Base-by-base conservation (phyloP, 2,113 vertebrate genomes). In the Myiopsitta monachus region DNA sequence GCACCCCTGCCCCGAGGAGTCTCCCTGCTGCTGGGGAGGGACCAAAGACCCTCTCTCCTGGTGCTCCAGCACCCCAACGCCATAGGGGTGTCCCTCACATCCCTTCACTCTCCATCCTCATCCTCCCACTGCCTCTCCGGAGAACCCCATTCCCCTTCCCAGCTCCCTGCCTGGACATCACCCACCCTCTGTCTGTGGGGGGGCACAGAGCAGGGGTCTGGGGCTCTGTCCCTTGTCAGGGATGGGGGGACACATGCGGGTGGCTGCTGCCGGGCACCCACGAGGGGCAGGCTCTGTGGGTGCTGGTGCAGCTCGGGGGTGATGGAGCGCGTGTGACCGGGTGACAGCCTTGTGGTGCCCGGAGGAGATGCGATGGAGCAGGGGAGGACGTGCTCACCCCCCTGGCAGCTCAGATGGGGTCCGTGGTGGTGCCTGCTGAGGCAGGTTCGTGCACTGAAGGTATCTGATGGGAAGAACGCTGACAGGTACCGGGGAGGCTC, bases 171-270 rank as follows among this genome's bases (percentile, higher is more conserved):
- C 79, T 18, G 79, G 55, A 33, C 7, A 9, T 78, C 73, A 8
- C 14, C 31, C 46, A 36, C 59, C 4, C 30, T n/a, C 15, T n/a
- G 30, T 41, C n/a, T 2, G 11, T 2, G 55, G 15, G 24, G 55
- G 31, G 18, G 55, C 55, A 41, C 69, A 41, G 16, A 67, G 41
- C 24, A 3, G 19, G 33, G n/a, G 8, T 7, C 24, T 2, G 27
- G 55, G 46, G 30, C 55, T 28, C 6, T 39, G 67, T 54, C n/a
- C 31, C 59, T 4, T 8, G 11, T 0, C 18, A 57, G 44, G 82
- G 57, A 63, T 9, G 3, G 2, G 3, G 18, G 10, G 33, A 26
- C 2, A 0, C 0, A 2, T 16, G 2, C 0, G 11, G 51, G 47
- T 49, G 8, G n/a, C 52, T 41, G 87, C 10, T 0, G 21, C 44